Conservation (phyloP, 2,113 vertebrate species). For the Triplophysa rosa region DNA sequence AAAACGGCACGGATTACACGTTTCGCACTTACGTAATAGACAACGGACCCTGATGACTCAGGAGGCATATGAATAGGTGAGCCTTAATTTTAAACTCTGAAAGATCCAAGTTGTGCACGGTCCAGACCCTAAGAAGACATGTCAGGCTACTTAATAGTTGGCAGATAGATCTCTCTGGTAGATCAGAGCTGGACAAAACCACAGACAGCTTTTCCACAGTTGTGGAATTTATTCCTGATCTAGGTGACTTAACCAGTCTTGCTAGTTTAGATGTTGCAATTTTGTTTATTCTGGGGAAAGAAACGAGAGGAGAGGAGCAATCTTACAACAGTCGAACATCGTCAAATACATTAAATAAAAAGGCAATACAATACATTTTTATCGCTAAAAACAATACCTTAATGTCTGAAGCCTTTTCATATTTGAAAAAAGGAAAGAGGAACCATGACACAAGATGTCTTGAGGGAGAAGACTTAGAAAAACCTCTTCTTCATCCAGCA, state of each 20-base stretch:
- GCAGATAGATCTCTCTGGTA: background rate
- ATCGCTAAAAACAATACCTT: background rate
- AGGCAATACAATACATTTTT: background rate
- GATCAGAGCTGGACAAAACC: background rate
- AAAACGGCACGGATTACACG: background rate
- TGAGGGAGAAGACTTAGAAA: slow-evolving; percentile 27
- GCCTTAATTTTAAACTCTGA: slow-evolving; percentile 22
- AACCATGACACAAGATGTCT: slow-evolving; percentile 38
- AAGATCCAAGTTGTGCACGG: slow-evolving; percentile 38
- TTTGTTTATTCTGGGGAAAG: slow-evolving; percentile 43
- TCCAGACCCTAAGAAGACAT: slow-evolving; percentile 44
- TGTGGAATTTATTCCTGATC: background rate
- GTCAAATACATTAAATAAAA: no score
- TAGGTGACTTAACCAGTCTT: slow-evolving; percentile 11
- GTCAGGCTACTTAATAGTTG: slow-evolving; percentile 32
- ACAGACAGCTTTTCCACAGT: slow-evolving; percentile 42
- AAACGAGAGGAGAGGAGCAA: background rate
- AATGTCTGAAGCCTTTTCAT: slow-evolving; percentile 26
- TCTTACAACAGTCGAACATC: no score
- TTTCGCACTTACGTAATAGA: slow-evolving; percentile 38
- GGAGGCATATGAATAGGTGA: slow-evolving; percentile 16
- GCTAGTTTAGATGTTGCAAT: slow-evolving; percentile 22
- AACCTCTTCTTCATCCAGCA: background rate
- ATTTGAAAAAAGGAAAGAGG: slow-evolving; percentile 31
- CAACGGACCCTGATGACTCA: slow-evolving; percentile 35